Evolutionary conservation across 2,113 vertebrate genomes (phyloP), one percentile per base, ranked within the genome.

Genomic region (Lampris megalopsis): DNA sequence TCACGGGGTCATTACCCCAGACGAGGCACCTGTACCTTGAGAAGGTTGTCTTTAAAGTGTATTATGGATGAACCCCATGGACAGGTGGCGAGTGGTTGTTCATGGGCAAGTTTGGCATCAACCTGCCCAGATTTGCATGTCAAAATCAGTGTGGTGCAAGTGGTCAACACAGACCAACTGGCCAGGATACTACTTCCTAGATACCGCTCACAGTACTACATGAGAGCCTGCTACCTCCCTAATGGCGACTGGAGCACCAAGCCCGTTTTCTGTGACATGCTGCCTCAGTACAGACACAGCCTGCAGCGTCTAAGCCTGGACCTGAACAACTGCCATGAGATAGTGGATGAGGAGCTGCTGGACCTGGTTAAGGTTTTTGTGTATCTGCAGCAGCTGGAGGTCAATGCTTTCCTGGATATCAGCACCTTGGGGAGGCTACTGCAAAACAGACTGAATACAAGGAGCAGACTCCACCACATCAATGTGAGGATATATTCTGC

Each of bases 301-400:
- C 71, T 86, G 36, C 64, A 84, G 81, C 2, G 13, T 50, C 54
- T 89, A 67, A 63, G 8, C 8, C 62, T 89, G 45, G 63, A 84
- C 37, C 58, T 89, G 66, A 60, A 38, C 41, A 86, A 81, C 78
- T 40, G 38, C 3, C 13, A 0, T 6, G 66, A 89, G 48, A 42
- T 64, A 0, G 5, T 89, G 56, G 83, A 87, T 36, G 67, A 54
- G 8, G 78, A 80, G 57, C 68, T 85, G 48, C 49, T 86, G 68
- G 65, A 76, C 10, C 66, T 86, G 38, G 68, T 84, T 6, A 3
- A 43, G 9, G 10, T 57, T 68, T 82, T 81, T 43, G 58, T 79
- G 57, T 6, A 0, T 7, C 72, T 87, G 53, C 50, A 67, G 24
- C 10, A 70, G 24, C 66, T 84, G 48, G 64, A 3, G 42, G 8